These are phyloP conservation scores for Nanorana parkeri DNA, from an alignment of 2,113 vertebrate species.

Conservation along the genomic window DNA sequence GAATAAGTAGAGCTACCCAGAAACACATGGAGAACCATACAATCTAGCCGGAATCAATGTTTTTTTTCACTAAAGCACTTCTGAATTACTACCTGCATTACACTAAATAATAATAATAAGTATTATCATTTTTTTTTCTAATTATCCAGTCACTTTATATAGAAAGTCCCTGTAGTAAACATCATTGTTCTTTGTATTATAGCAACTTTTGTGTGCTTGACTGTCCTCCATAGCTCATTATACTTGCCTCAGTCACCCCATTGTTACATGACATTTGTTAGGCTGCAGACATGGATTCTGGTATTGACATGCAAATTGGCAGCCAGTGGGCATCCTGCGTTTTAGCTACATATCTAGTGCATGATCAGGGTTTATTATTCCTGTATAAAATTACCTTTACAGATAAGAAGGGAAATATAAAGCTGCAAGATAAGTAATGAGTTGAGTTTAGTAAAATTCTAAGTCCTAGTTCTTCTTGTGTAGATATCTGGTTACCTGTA, in stretches of 20 bases:
- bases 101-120: no score
- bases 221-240: slow-evolving; percentile 4
- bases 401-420: not conserved
- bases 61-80: no score
- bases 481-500: slow-evolving; percentile 4
- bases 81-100: no score
- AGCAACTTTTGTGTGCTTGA: not conserved
- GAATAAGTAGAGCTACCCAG: no score
- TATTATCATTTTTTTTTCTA: no score
- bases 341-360: slow-evolving; percentile 31
- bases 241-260: slow-evolving; percentile 34
- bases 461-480: not conserved
- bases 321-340: slow-evolving; percentile 24
- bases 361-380: slow-evolving; percentile 19
- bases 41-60: no score
- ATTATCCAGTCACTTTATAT: no score
- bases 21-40: no score
- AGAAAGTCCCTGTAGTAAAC: no score
- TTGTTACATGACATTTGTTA: slow-evolving; percentile 27
- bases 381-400: slow-evolving; percentile 17
- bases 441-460: not conserved
- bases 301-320: slow-evolving; percentile 44
- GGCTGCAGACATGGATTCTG: slow-evolving; percentile 12
- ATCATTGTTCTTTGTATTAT: no score
- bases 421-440: not conserved